Evolutionary conservation across 2,797 vertebrate genomes (phyloP).

Genomic region (Sebastes diploproa): DNA sequence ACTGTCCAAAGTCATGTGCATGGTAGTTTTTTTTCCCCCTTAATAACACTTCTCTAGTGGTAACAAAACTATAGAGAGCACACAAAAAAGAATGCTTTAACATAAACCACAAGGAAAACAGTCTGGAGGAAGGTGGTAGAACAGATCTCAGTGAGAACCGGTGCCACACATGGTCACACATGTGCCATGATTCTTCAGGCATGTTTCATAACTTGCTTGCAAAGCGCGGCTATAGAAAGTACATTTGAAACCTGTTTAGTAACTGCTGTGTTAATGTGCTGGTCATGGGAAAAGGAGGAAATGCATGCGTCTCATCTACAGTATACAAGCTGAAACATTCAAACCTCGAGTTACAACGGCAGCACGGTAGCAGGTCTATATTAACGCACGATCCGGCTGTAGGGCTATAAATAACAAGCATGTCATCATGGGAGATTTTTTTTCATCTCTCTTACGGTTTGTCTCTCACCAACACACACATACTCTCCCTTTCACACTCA

Average conservation of each 20-base stretch:
- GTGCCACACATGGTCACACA: conserved; percentile 1
- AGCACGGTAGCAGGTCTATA: conserved; percentile 6
- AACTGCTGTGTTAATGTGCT: not conserved
- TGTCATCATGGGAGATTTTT: conserved; percentile 15
- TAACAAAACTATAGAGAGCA: conserved; percentile 2
- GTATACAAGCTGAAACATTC: not conserved
- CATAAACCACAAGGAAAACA: conserved; percentile 31
- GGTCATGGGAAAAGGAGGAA: conserved; percentile 9
- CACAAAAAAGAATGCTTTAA: conserved; percentile 12
- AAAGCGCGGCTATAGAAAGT: not conserved
- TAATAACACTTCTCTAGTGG: not conserved
- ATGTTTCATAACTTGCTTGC: not conserved
- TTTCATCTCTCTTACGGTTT: not conserved
- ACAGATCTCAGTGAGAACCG: conserved; percentile 15
- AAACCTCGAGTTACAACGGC: conserved; percentile 5
- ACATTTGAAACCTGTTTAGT: not conserved
- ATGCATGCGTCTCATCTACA: not conserved
- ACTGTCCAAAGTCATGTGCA: conserved; percentile 1
- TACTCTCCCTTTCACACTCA: not conserved
- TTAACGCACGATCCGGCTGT: conserved; percentile 17
- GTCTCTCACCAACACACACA: conserved; percentile 15
- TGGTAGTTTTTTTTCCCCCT: not conserved
- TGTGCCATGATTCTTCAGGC: not conserved
- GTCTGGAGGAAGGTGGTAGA: not conserved
- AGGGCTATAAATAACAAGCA: conserved; percentile 49